Evolutionary conservation across 2,113 vertebrate genomes (phyloP).

Genomic region (Halcyon senegalensis): DNA sequence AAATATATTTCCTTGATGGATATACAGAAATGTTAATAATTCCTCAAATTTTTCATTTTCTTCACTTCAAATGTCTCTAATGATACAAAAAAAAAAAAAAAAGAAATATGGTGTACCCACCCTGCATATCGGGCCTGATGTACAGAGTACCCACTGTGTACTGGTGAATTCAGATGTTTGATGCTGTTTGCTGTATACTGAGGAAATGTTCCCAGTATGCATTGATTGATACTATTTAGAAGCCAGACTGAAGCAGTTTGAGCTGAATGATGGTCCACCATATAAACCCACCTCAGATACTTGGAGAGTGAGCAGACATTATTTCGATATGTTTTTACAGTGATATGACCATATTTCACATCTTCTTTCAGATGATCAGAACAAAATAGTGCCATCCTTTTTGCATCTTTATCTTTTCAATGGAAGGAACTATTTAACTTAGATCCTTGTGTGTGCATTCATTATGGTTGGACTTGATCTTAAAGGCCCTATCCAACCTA

Average conservation of each 20-base stretch:
- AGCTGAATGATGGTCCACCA: neutral
- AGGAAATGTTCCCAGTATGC: neutral
- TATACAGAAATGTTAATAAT: neutral
- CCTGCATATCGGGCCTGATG: neutral
- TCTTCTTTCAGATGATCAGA: neutral
- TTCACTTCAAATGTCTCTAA: neutral
- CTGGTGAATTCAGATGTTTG: neutral
- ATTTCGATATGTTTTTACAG: neutral
- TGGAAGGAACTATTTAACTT: neutral
- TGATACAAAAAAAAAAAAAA: neutral
- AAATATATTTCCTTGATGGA: neutral
- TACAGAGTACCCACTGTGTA: neutral
- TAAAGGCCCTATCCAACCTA: neutral
- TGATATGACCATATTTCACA: neutral
- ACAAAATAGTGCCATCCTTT: neutral
- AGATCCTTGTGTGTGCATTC: neutral
- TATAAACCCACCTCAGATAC: neutral
- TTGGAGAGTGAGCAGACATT: neutral
- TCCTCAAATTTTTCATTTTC: neutral
- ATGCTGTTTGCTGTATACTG: neutral
- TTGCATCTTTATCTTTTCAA: neutral
- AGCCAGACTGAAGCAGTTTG: neutral
- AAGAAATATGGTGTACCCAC: neutral
- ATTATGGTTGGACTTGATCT: neutral
- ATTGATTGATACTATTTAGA: neutral